Conservation (phyloP, 2,113 vertebrate species). For the Petrocephalus zakoni region DNA sequence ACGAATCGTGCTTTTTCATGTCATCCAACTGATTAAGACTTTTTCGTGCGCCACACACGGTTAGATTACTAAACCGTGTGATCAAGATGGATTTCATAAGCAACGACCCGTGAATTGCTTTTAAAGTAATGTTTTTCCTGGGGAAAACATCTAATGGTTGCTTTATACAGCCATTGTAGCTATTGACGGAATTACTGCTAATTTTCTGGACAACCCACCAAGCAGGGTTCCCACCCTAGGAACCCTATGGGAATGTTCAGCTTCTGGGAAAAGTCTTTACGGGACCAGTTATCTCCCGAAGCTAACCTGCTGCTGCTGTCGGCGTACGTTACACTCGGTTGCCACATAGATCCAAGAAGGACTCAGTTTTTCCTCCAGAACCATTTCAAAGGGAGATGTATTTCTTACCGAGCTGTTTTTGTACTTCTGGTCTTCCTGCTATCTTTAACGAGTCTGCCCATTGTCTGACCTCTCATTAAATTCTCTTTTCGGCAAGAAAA, state of each 20-base stretch:
- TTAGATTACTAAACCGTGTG: neutral
- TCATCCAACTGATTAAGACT: neutral
- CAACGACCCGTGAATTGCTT: neutral
- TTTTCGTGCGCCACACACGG: neutral
- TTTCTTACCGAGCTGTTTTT: neutral
- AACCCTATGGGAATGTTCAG: neutral
- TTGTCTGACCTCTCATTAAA: neutral
- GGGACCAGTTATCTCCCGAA: neutral
- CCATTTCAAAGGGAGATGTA: neutral
- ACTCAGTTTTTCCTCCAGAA: neutral
- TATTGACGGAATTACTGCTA: neutral
- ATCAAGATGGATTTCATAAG: neutral
- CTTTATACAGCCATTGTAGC: neutral
- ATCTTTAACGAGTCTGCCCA: neutral
- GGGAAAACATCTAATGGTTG: neutral
- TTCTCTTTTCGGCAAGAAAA: neutral
- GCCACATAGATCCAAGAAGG: neutral
- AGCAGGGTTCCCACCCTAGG: neutral
- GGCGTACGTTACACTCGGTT: neutral
- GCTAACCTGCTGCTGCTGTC: neutral
- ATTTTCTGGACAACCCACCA: neutral
- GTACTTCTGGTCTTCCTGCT: neutral
- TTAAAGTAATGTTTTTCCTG: neutral
- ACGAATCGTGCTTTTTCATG: constrained; percentile 4
- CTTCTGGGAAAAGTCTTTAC: neutral